Percentiles rank a stretch among this genome's conserved stretches.
phyloP scores from a whole-genome alignment of 2,113 vertebrate species.

The Seriola rivoliana region DNA sequence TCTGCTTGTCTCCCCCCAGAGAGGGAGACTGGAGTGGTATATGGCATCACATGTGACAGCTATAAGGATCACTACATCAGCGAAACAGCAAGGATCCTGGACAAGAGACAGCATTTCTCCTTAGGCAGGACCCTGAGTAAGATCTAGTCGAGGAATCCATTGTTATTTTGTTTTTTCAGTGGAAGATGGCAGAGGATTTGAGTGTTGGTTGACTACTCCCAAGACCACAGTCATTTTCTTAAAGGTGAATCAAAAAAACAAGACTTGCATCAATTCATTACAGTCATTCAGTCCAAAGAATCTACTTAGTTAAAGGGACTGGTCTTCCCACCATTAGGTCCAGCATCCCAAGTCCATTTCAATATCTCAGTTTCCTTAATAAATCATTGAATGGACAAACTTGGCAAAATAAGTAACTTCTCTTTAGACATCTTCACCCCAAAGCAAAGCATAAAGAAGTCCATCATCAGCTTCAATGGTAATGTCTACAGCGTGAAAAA shows the following conservation, averaged over 20 bases:
- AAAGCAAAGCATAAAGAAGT: constrained; percentile 9
- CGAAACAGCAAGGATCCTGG: too few species aligned
- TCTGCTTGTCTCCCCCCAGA: too few species aligned
- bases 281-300: not conserved
- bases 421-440: not conserved
- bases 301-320: not conserved
- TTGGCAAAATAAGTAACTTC: constrained; percentile 1
- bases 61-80: too few species aligned
- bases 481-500: constrained; percentile 13
- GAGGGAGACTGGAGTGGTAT: too few species aligned
- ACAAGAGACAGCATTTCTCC: not conserved
- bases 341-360: not conserved
- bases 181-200: not conserved
- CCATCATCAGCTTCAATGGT: constrained; percentile 5
- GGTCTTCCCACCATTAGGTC: not conserved
- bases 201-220: too few species aligned
- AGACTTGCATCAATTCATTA: not conserved
- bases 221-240: not conserved
- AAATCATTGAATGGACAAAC: not conserved
- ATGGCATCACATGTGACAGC: too few species aligned
- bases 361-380: not conserved
- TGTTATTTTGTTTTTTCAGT: too few species aligned
- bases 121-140: not conserved
- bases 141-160: not conserved
- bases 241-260: not conserved